phyloP scores from a whole-genome alignment of 1,140 invertebrate genomes.

The Dolichoris vasculosae region DNA sequence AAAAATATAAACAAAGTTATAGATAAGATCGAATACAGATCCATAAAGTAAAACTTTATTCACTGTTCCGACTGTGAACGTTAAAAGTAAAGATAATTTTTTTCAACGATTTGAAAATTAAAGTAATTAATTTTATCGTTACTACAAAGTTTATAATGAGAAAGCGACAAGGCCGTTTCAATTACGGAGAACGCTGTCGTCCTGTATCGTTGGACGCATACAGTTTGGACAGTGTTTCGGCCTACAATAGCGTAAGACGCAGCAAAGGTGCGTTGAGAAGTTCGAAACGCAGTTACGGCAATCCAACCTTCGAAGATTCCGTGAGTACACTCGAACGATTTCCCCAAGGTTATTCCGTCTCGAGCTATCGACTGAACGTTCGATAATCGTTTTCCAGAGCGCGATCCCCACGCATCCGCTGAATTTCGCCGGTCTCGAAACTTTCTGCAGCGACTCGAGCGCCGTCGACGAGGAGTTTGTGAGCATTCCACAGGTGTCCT shows the following conservation, averaged over 20 bases:
- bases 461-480: constrained; percentile 86
- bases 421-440: constrained; percentile 83
- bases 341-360: background rate
- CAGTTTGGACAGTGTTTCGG: constrained; percentile 91
- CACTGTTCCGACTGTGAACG: no score
- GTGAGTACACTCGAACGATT: constrained; percentile 73
- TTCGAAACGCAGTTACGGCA: constrained; percentile 93
- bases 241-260: constrained; percentile 84
- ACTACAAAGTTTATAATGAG: constrained; percentile 79
- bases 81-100: no score
- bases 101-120: no score
- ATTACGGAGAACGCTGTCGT: constrained; percentile 89
- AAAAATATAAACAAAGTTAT: constrained; percentile 23
- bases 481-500: constrained; percentile 84
- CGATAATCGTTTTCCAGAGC: constrained; percentile 70
- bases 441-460: constrained; percentile 83
- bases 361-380: no score
- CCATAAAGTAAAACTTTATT: no score
- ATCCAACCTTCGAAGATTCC: constrained; percentile 93
- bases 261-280: constrained; percentile 82
- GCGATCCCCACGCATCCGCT: constrained; percentile 81
- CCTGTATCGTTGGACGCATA: constrained; percentile 91
- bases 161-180: constrained; percentile 79
- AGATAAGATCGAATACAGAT: no score
- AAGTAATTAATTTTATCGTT: background rate